These are phyloP conservation scores for Osmerus eperlanus DNA, from an alignment of 2,113 vertebrate species.

Conservation along the genomic window DNA sequence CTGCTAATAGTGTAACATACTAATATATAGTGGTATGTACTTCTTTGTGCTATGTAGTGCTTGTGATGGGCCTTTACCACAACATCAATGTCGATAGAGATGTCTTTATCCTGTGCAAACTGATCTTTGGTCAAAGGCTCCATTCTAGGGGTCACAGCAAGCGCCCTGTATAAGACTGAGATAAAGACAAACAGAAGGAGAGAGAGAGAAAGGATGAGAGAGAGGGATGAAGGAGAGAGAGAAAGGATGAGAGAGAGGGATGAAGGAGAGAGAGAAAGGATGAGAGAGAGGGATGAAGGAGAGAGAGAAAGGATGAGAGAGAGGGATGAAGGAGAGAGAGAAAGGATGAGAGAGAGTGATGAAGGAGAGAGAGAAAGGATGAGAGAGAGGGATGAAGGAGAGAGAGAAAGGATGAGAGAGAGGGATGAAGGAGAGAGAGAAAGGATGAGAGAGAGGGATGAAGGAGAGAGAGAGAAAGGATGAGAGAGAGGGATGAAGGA, in stretches of 20 bases:
- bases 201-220: slow-evolving; percentile 14
- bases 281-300: neutral
- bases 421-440: slow-evolving; percentile 8
- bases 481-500: neutral
- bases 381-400: neutral
- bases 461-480: slow-evolving; percentile 8
- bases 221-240: neutral
- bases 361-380: slow-evolving; percentile 15
- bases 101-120: neutral
- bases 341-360: neutral
- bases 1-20: too few relatives aligned
- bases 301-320: slow-evolving; percentile 14
- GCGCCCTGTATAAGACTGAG: neutral
- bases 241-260: slow-evolving; percentile 1
- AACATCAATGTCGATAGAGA: neutral
- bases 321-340: neutral
- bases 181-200: neutral
- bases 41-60: too few relatives aligned
- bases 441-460: neutral
- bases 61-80: neutral
- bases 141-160: too few relatives aligned
- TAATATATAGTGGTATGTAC: too few relatives aligned
- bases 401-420: slow-evolving; percentile 13
- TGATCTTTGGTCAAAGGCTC: too few relatives aligned
- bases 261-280: slow-evolving; percentile 14